Evolutionary conservation across 2,888 invertebrate genomes (phyloP).

Genomic region (Diachrysia chrysitis): DNA sequence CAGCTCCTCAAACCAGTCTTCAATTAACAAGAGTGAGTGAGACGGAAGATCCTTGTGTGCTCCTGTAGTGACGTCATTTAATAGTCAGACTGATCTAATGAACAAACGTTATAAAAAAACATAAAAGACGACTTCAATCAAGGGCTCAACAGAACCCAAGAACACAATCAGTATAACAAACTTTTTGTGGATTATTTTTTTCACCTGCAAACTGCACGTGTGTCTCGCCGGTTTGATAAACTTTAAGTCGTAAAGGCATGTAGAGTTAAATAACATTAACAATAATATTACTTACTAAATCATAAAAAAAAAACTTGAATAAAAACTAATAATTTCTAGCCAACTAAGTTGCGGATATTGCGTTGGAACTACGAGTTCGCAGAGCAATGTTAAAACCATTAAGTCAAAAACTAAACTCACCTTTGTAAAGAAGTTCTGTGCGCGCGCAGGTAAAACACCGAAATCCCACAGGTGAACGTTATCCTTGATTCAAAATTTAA

Average conservation of each 20-base stretch:
- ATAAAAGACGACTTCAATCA: conserved; percentile 39
- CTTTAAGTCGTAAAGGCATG: conserved; percentile 3
- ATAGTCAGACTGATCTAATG: conserved; percentile 69
- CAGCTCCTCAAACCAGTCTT: conserved; percentile 58
- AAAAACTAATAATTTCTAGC: conserved; percentile 20
- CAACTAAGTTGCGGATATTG: conserved; percentile 38
- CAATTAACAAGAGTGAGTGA: conserved; percentile 66
- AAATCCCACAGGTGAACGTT: conserved; percentile 88
- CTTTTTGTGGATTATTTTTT: conserved; percentile 60
- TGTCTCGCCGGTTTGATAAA: conserved; percentile 33
- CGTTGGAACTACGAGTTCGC: conserved; percentile 32
- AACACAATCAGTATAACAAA: conserved; percentile 42
- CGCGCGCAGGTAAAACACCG: conserved; percentile 87
- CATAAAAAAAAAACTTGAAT: conserved; percentile 25
- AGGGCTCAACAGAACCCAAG: conserved; percentile 35
- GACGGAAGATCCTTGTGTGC: conserved; percentile 69
- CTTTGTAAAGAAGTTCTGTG: conserved; percentile 83
- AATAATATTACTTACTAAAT: conserved; percentile 12
- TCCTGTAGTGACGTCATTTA: conserved; percentile 79
- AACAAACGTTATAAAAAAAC: conserved; percentile 64
- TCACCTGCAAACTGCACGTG: conserved; percentile 59
- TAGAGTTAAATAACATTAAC: conserved; percentile 19
- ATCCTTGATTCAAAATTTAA: conserved; percentile 75
- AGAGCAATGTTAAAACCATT: conserved; percentile 36
- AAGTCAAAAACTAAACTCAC: conserved; percentile 68